phyloP scores from a whole-genome alignment of 2,888 invertebrate species.

The Lycaena phlaeas region DNA sequence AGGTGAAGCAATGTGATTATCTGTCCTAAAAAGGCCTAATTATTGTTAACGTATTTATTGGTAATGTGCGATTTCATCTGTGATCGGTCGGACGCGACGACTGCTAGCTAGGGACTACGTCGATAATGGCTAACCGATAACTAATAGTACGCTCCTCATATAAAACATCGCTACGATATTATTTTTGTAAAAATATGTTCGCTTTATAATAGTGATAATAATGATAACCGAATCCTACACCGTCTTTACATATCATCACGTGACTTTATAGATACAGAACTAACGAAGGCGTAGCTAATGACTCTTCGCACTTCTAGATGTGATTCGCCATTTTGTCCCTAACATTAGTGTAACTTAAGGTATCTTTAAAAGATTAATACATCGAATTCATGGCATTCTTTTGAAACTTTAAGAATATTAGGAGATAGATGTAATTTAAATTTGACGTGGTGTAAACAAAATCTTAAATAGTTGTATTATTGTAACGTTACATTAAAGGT shows the following conservation, averaged over 20 bases:
- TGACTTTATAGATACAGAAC: slow-evolving; percentile 61
- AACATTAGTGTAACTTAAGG: slow-evolving; percentile 45
- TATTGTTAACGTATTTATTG: slow-evolving; percentile 65
- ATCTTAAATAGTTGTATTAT: too few relatives aligned
- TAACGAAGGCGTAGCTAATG: slow-evolving; percentile 30
- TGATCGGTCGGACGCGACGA: slow-evolving; percentile 41
- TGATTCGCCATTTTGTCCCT: slow-evolving; percentile 50
- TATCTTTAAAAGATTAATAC: slow-evolving; percentile 53
- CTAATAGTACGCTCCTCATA: neutral
- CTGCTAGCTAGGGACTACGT: neutral
- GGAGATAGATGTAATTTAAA: slow-evolving; percentile 5
- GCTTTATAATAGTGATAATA: neutral
- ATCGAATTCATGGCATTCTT: slow-evolving; percentile 60
- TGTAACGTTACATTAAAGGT: too few relatives aligned
- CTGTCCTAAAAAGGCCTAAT: slow-evolving; percentile 72
- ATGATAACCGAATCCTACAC: slow-evolving; percentile 1
- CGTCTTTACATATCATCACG: slow-evolving; percentile 61
- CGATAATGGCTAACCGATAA: slow-evolving; percentile 6
- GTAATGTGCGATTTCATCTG: slow-evolving; percentile 53
- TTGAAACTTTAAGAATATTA: slow-evolving; percentile 34
- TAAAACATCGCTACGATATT: neutral
- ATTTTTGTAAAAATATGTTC: slow-evolving; percentile 5
- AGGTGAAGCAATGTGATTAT: slow-evolving; percentile 60
- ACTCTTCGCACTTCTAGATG: slow-evolving; percentile 45
- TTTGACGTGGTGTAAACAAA: neutral